These are phyloP conservation scores for Chelonia mydas DNA, from an alignment of 2,797 vertebrate species.

Conservation along the genomic window DNA sequence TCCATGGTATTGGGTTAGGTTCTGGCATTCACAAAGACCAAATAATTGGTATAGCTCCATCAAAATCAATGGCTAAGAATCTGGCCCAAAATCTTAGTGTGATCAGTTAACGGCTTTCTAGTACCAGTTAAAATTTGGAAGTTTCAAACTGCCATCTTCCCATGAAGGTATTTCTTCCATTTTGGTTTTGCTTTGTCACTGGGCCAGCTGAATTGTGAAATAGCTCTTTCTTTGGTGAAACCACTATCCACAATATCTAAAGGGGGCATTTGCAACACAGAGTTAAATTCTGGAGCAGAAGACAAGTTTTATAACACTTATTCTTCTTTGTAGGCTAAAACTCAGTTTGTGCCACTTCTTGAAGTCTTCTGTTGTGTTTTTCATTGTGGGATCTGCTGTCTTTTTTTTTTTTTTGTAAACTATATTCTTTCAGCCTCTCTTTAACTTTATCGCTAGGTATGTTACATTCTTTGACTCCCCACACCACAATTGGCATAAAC, in stretches of 20 bases:
- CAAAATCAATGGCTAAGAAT: neutral
- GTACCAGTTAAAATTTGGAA: neutral
- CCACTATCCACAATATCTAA: neutral
- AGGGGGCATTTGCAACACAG: neutral
- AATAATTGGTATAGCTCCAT: rapidly evolving
- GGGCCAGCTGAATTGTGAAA: conserved; percentile 3
- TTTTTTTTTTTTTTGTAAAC: neutral
- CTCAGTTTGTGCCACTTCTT: neutral
- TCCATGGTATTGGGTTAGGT: neutral
- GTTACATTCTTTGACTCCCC: neutral
- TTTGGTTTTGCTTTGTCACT: neutral
- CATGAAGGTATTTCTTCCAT: neutral
- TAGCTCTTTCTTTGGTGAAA: neutral
- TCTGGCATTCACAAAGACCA: neutral
- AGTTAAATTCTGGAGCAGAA: neutral
- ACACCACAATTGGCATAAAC: neutral
- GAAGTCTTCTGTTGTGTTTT: neutral
- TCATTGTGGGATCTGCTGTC: neutral
- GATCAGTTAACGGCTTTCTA: neutral
- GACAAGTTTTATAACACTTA: neutral
- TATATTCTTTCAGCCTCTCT: neutral
- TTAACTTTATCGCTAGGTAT: no score
- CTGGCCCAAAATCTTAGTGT: neutral
- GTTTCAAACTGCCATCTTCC: neutral
- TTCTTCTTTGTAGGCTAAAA: neutral